Evolutionary conservation across 2,888 invertebrate genomes (phyloP), one percentile per base, ranked within the genome.

Genomic region (Galeopsomyia nigrocyanea): DNA sequence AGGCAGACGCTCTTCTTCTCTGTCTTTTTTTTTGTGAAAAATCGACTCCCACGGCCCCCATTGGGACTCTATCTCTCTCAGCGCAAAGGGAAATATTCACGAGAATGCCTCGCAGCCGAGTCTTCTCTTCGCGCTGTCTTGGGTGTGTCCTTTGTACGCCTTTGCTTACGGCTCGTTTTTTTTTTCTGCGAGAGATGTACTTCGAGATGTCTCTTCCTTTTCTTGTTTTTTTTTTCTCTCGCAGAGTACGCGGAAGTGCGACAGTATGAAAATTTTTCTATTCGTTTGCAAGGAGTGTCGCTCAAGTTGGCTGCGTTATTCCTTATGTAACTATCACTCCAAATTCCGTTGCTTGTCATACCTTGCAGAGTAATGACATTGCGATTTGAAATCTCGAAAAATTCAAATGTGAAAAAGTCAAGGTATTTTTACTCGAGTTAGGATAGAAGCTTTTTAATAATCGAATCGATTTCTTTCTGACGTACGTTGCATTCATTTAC

Each of bases 81-180:
- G 39, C 39, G 56, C 49, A 66, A 62, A 73, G 73, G 57, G 69
- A 73, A 69, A 73, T 73, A 69, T 69, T 69, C 69, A 66, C 19
- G 51, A 65, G 73, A 51, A 55, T 55, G 50, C 50, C 22, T 6
- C 49, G 39, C 10, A 39, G 39, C 39, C 13, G 16, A 31, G 47
- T 9, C 9, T 22, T 39, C 22, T 53, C 13, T 6, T 10, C 31
- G 2, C 64, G 46, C 51, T 39, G 39, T 64, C 64, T 62, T 53
- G 51, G 39, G 5, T 26, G 26, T 39, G 13, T 39, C 39, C 39
- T 39, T 39, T 39, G 39, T 39, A 39, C 13, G 39, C 10, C 39
- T 39, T 39, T 39, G 7, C 39, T 26, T 39, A 39, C 39, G 7
- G 39, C 5, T 31, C 17, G 51, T 51, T 31, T 22, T 19, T 22